Base-by-base conservation (phyloP, 2,797 vertebrate species). In the Molossus molossus region DNA sequence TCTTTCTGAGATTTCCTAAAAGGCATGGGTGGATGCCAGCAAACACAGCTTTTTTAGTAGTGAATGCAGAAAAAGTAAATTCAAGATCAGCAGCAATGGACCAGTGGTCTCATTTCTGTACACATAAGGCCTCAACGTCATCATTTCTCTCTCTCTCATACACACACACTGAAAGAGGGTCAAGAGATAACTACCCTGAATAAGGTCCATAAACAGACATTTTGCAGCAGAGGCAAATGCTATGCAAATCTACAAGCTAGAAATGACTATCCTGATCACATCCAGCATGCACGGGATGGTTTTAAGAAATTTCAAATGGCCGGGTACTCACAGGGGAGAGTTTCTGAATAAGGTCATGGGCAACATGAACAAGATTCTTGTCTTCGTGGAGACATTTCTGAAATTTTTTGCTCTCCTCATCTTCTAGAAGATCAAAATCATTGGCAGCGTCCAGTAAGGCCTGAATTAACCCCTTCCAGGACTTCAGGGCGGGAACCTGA, bases 331-430 rank as follows among this genome's bases (percentile, higher is more conserved):
- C 99, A 87, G 99, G 99, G 79, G 99, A 99, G 81, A 99, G 99
- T 98, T 99, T 99, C 98, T 99, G 99, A 98, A 99, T 99, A 91
- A 99, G 99, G 98, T 99, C 99, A 37, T 99, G 99, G 96, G 99
- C 99, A 82, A 99, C 99, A 6, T 99, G 99, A 91, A 99, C 99
- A 96, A 99, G 98, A 98, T 99, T 99, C 98, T 99, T 99, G 98
- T 99, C 99, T 95, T 99, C 99, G 5, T 99, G 98, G 95, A 99
- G 99, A 98, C 99, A 99, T 82, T 99, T 99, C 97, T 99, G 99
- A 97, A 99, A 99, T n/a, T 99, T 98, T 33, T 98, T 99, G 96
- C 99, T 99, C 96, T 99, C 99, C 94, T 99, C 99, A 62, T 99
- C 99, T 98, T 99, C 99, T 6, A 99, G 98, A 12, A 99, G 98